A percentile compares a stretch with the other conserved stretches of the same genome.
These are phyloP conservation scores for Orbicella faveolata DNA, from an alignment of 64 coral and sea anemone genomes.

Conservation along the genomic window DNA sequence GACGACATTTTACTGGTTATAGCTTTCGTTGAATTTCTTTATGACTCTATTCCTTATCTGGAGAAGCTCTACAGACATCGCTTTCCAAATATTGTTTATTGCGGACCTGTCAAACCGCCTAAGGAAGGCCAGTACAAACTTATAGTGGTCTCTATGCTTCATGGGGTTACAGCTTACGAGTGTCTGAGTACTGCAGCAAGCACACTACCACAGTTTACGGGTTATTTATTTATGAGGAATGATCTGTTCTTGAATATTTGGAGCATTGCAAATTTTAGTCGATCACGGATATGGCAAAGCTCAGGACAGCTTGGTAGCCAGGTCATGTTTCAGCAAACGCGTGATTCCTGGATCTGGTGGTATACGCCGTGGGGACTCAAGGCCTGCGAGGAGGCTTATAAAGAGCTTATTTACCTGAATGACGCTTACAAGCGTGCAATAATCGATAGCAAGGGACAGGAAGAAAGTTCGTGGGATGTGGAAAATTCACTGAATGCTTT, in stretches of 20 bases:
- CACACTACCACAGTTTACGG: slow-evolving; percentile 34
- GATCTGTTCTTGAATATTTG: slow-evolving; percentile 77
- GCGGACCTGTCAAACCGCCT: slow-evolving; percentile 35
- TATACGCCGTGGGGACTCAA: slow-evolving; percentile 79
- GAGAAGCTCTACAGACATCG: slow-evolving; percentile 59
- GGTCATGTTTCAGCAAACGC: slow-evolving; percentile 67
- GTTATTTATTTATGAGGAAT: slow-evolving; percentile 86
- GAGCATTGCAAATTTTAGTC: slow-evolving; percentile 58
- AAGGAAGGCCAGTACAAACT: slow-evolving; percentile 1
- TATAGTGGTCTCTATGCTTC: slow-evolving; percentile 41
- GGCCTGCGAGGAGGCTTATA: slow-evolving; percentile 82
- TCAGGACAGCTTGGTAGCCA: slow-evolving; percentile 59
- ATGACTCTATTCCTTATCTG: slow-evolving; percentile 52
- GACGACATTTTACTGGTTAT: slow-evolving; percentile 62
- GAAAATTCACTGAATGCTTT: slow-evolving; percentile 81
- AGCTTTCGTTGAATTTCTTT: slow-evolving; percentile 47
- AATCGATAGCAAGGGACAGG: slow-evolving; percentile 6
- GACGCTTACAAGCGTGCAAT: slow-evolving; percentile 28
- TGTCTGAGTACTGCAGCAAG: slow-evolving; percentile 55
- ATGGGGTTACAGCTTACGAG: slow-evolving; percentile 72
- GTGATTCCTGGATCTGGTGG: slow-evolving; percentile 93
- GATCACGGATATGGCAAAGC: slow-evolving; percentile 59
- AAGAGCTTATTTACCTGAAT: slow-evolving; percentile 65
- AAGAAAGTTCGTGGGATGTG: slow-evolving; percentile 61
- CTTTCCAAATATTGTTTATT: slow-evolving; percentile 76